Evolutionary conservation across 2,113 vertebrate genomes (phyloP), one percentile per base, ranked within the genome.

Genomic region (Leptobrachium leishanense): DNA sequence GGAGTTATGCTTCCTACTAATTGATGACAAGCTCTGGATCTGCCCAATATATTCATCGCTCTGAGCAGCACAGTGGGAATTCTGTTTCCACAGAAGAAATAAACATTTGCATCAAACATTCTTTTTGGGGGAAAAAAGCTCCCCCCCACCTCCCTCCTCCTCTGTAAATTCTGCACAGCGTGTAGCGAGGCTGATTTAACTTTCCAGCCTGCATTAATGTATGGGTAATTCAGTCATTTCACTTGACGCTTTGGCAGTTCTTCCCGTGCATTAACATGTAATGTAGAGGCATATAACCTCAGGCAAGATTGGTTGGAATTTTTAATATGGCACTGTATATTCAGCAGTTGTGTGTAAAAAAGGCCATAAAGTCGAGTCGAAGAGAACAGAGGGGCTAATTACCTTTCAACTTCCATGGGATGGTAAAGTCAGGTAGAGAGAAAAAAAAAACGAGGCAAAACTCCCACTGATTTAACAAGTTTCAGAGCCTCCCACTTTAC

Each of bases 391-490:
- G 87, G 88, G 86, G 84, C 89, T 91, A 93, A 92, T 91, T 93
- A 89, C 89, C 90, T 92, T 92, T 92, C 90, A 92, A 91, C 90
- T 92, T 84, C 84, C 74, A 87, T 82, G 86, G 80, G 88, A 92
- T 90, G 91, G 90, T 91, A 91, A 92, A 93, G 84, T 87, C 89
- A 85, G 76, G 11, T 72, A 88, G 13, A 59, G 46, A 8, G 44
- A 68, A 44, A 88, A 86, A 88, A 87, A 87, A 89, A 90, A 89
- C 90, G 90, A 3, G 55, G 86, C 89, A 90, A 89, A 72, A 85
- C 90, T 92, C 90, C 90, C 84, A 91, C 87, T 85, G 91, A 83
- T 92, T 93, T 93, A 93, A 92, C 90, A 91, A 92, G 91, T 90
- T 90, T 90, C 88, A 90, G 89, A 91, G 89, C 88, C 90, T 88